These are phyloP conservation scores for Druon quercuslanigerum DNA, from an alignment of 1,140 invertebrate genomes.

Conservation along the genomic window DNA sequence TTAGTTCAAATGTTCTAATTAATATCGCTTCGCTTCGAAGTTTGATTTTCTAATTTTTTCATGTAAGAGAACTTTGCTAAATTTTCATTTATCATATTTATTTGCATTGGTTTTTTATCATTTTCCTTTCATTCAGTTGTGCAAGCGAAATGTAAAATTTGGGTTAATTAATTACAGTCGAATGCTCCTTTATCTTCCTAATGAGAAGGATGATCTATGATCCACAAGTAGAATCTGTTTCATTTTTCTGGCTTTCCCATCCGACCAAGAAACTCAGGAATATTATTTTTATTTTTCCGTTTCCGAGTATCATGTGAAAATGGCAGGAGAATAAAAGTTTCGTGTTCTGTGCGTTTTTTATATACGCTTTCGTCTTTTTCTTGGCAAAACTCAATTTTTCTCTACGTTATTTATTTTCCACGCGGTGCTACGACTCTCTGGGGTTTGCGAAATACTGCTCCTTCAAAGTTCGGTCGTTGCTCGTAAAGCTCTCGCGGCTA, in stretches of 20 bases:
- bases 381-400: slow-evolving; percentile 24
- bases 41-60: too few relatives aligned
- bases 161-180: background rate
- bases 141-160: background rate
- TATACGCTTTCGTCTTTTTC: slow-evolving; percentile 7
- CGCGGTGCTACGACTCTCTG: slow-evolving; percentile 24
- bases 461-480: slow-evolving; percentile 33
- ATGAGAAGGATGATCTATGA: background rate
- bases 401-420: slow-evolving; percentile 29
- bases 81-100: too few relatives aligned
- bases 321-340: slow-evolving; percentile 29
- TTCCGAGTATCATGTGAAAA: slow-evolving; percentile 25
- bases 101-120: too few relatives aligned
- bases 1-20: too few relatives aligned
- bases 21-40: too few relatives aligned
- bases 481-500: slow-evolving; percentile 34
- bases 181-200: background rate
- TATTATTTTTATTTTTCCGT: slow-evolving; percentile 26
- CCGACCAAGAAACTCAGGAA: background rate
- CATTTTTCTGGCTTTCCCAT: background rate
- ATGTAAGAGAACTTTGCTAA: too few relatives aligned
- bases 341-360: background rate
- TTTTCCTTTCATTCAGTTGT: too few relatives aligned
- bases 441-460: slow-evolving; percentile 33
- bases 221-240: background rate